Conservation (phyloP, 2,888 invertebrate genomes). For the Tromatobia lineatoria region DNA sequence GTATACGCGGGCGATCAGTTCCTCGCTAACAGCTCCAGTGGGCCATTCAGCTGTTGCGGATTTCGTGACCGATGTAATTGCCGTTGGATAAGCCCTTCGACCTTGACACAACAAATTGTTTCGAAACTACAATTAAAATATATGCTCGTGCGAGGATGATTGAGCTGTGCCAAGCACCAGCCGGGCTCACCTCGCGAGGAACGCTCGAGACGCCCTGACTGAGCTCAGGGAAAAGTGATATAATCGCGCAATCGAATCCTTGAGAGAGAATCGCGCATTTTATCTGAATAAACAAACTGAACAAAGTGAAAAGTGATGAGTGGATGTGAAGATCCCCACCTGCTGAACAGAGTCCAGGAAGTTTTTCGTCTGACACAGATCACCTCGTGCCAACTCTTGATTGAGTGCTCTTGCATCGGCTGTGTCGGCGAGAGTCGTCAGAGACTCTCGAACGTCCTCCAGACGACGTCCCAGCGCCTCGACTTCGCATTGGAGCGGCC, state of each 20-base stretch:
- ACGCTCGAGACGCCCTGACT: conserved; percentile 50
- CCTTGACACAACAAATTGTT: conserved; percentile 86
- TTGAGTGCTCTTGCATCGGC: conserved; percentile 90
- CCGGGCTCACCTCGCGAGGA: conserved; percentile 68
- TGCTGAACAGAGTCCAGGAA: conserved; percentile 92
- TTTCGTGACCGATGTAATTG: conserved; percentile 85
- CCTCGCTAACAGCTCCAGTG: conserved; percentile 18
- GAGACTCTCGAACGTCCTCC: conserved; percentile 91
- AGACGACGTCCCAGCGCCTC: conserved; percentile 91
- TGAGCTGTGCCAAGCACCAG: conserved; percentile 84
- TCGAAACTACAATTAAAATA: conserved; percentile 85
- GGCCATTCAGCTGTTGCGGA: conserved; percentile 83
- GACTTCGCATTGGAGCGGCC: conserved; percentile 91
- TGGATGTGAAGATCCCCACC: conserved; percentile 85
- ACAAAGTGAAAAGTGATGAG: background rate
- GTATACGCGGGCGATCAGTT: conserved; percentile 53
- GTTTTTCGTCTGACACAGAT: conserved; percentile 87
- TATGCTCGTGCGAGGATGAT: conserved; percentile 81
- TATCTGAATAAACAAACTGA: background rate
- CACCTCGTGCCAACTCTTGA: conserved; percentile 86
- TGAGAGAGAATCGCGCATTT: conserved; percentile 14
- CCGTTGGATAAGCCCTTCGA: conserved; percentile 80
- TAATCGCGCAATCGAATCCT: conserved; percentile 44
- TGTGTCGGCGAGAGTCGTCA: conserved; percentile 91
- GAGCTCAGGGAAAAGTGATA: conserved; percentile 20